These are phyloP conservation scores for Todus mexicanus DNA, from an alignment of 2,797 vertebrate species.

Conservation along the genomic window DNA sequence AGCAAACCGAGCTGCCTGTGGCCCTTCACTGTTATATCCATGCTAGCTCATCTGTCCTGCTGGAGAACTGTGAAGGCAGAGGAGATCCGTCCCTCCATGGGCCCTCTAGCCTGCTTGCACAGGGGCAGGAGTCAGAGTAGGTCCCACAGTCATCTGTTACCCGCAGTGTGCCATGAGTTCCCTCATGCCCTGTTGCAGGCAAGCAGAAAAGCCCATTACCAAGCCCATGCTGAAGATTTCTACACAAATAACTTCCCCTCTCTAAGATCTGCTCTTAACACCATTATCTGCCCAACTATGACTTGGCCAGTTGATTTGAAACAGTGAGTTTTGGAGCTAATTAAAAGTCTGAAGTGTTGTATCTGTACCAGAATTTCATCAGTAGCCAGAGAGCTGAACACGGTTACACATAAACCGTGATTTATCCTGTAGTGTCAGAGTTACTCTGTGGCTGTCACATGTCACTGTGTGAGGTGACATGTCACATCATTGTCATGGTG, in stretches of 20 bases:
- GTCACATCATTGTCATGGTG: conserved; percentile 59
- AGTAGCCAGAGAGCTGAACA: neutral
- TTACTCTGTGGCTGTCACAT: conserved; percentile 49
- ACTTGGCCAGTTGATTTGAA: neutral
- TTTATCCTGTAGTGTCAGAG: neutral
- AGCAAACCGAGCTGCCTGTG: neutral
- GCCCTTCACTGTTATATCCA: no score
- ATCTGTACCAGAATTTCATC: neutral
- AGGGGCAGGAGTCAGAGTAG: neutral
- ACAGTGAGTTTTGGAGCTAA: neutral
- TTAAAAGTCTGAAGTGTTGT: neutral
- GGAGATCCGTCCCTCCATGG: accelerated
- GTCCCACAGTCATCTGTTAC: neutral
- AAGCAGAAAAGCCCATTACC: neutral
- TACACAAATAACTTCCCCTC: neutral
- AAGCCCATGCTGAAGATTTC: neutral
- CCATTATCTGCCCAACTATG: neutral
- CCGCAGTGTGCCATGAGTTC: neutral
- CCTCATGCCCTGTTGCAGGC: neutral
- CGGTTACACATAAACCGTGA: neutral
- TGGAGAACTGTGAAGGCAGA: neutral
- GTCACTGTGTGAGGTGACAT: conserved; percentile 47
- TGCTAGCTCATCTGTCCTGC: neutral
- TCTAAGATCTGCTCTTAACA: neutral
- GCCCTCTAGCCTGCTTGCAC: no score